phyloP scores from a whole-genome alignment of 2,113 vertebrate species.

The Odontesthes bonariensis region DNA sequence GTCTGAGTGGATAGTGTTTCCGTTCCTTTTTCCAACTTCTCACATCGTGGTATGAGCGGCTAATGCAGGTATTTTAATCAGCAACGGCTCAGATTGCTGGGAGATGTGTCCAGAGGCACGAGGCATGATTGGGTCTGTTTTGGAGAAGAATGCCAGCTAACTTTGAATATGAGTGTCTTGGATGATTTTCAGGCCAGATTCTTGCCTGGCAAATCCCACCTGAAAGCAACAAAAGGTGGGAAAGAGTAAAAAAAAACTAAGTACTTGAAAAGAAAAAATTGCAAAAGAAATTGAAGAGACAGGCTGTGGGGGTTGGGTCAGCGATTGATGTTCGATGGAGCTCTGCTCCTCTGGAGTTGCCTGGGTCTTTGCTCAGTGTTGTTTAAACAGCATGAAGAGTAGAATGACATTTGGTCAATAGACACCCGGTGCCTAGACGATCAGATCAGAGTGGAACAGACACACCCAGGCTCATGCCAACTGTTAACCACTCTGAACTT shows the following conservation, averaged over 20 bases:
- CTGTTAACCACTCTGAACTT: slow-evolving; percentile 58
- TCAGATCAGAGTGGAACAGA: slow-evolving; percentile 82
- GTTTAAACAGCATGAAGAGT: slow-evolving; percentile 86
- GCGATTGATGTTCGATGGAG: slow-evolving; percentile 53
- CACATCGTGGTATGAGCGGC: slow-evolving; percentile 31
- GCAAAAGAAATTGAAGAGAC: slow-evolving; percentile 4
- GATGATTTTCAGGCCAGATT: slow-evolving; percentile 14
- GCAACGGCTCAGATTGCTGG: slow-evolving; percentile 51
- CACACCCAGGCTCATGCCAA: slow-evolving; percentile 67
- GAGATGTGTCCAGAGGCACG: slow-evolving; percentile 44
- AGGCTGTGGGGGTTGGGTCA: slow-evolving; percentile 32
- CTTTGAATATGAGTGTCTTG: slow-evolving; percentile 1
- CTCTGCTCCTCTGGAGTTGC: slow-evolving; percentile 77
- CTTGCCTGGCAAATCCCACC: slow-evolving; percentile 1
- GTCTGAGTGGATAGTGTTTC: slow-evolving; percentile 68
- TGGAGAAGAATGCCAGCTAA: slow-evolving; percentile 15
- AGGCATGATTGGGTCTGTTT: slow-evolving; percentile 37
- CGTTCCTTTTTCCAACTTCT: slow-evolving; percentile 47
- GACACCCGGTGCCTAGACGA: slow-evolving; percentile 77
- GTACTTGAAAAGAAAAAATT: neutral
- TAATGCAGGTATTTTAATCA: slow-evolving; percentile 72
- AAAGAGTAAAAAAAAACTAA: neutral
- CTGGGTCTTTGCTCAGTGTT: slow-evolving; percentile 82
- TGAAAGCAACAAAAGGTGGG: neutral
- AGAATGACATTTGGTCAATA: slow-evolving; percentile 86